phyloP scores from a whole-genome alignment of 2,113 vertebrate genomes.

The Morone saxatilis region DNA sequence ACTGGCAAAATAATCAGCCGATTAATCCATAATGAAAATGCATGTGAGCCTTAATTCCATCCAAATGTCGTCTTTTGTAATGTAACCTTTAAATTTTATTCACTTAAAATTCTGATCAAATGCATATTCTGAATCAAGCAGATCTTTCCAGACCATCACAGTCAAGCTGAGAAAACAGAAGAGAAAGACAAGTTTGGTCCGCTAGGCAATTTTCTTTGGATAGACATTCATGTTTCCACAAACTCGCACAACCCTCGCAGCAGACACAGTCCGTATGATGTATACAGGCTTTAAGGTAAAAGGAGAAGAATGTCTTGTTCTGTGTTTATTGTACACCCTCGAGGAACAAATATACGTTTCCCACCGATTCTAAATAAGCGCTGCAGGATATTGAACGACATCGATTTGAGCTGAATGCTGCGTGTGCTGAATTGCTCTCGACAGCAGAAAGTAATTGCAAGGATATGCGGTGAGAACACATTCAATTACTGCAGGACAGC shows the following conservation, averaged over 20 bases:
- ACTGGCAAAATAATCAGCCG: background rate
- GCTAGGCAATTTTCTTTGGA: constrained; percentile 26
- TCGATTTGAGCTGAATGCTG: constrained; percentile 60
- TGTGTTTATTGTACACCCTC: constrained; percentile 39
- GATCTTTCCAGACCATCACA: background rate
- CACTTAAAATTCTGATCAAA: background rate
- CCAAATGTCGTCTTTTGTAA: background rate
- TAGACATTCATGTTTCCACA: constrained; percentile 30
- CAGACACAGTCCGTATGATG: background rate
- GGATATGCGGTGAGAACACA: constrained; percentile 52
- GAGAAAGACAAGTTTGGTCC: constrained; percentile 21
- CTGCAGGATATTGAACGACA: constrained; percentile 46
- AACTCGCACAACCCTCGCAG: background rate
- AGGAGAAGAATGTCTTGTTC: constrained; percentile 38
- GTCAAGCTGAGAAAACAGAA: constrained; percentile 3
- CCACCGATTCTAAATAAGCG: constrained; percentile 20
- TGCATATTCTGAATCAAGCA: background rate
- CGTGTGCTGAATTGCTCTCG: constrained; percentile 53
- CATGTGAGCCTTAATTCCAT: background rate
- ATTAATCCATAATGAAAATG: background rate
- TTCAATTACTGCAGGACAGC: constrained; percentile 65
- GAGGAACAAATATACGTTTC: constrained; percentile 38
- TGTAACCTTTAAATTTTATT: background rate
- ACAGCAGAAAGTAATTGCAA: constrained; percentile 53
- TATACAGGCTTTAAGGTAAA: background rate